Evolutionary conservation across 1,140 invertebrate genomes (phyloP).

Genomic region (Xylocopa sonorina): DNA sequence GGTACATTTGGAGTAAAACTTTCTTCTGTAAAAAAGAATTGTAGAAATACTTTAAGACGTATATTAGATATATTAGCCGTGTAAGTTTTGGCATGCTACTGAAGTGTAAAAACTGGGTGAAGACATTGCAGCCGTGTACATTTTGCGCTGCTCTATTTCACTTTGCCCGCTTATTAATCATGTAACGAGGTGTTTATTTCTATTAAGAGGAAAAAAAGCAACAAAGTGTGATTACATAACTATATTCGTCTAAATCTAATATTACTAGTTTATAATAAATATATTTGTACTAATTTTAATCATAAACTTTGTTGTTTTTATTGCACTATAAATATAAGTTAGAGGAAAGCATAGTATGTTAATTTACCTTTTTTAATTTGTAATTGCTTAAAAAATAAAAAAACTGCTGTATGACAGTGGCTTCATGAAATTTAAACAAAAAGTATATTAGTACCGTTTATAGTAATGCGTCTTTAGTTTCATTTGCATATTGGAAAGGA

Average conservation of each 20-base stretch:
- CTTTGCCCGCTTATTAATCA: conserved; percentile 56
- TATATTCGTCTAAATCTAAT: conserved; percentile 66
- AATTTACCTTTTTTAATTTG: conserved; percentile 65
- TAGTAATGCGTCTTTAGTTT: conserved; percentile 7
- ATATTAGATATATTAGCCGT: conserved; percentile 38
- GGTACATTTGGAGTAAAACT: conserved; percentile 24
- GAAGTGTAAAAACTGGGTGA: conserved; percentile 58
- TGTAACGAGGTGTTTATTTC: conserved; percentile 65
- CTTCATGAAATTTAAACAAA: conserved; percentile 42
- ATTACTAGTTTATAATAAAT: conserved; percentile 69
- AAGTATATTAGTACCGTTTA: conserved; percentile 33
- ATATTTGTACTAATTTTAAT: conserved; percentile 73
- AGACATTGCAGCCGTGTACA: conserved; percentile 45
- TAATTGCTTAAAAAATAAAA: conserved; percentile 64
- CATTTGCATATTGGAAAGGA: neutral
- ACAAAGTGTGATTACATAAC: conserved; percentile 67
- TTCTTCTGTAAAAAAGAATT: conserved; percentile 53
- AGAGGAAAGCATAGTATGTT: conserved; percentile 54
- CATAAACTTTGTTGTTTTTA: conserved; percentile 72
- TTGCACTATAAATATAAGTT: conserved; percentile 67
- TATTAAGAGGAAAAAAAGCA: conserved; percentile 62
- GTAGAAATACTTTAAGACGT: conserved; percentile 44
- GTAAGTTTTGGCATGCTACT: conserved; percentile 50
- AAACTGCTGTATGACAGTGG: conserved; percentile 66
- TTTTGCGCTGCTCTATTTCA: conserved; percentile 54